Base-by-base conservation (phyloP, 1,140 invertebrate genomes). In the Epicauta chinensis region DNA sequence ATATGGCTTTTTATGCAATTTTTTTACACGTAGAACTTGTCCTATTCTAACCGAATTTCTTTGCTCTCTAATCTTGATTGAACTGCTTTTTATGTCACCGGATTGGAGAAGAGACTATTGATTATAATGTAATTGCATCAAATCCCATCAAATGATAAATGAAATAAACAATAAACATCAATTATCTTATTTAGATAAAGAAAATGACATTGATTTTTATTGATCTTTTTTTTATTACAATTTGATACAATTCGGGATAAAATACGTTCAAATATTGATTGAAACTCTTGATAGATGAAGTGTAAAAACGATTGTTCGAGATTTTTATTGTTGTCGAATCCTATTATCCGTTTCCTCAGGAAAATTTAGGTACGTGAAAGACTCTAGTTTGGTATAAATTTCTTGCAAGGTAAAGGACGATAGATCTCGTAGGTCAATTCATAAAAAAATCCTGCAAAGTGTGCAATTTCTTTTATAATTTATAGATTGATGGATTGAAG, bases 51-150 rank as follows among this genome's bases (percentile, higher is more conserved):
- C 50, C 50, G 34, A 35, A 43, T 44, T 51, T 51, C 41, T 51
- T 51, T 44, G 40, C 50, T 38, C 50, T 43, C 41, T 51, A 51
- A 51, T 51, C 50, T 51, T 44, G 50, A 51, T 51, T 51, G 50
- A 51, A 51, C 50, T 51, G 35, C 50, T 51, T 51, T 44, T 51
- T 51, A 42, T 51, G 43, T 32, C 41, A 13, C 17, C 41, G 41
- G 23, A 31, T n/a, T 32, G 15, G 42, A 23, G 48, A 51, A 51
- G 48, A 47, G 32, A 47, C 45, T 37, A 47, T 47, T 47, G 34
- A 47, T 15, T 47, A 47, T 37, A 38, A 47, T 32, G 45, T 37
- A 47, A 47, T 47, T 47, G 34, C 45, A 29, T 47, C 37, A 47
- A 5, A 5, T 23, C 23, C 23, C 4, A 23, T 23, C 23, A 23